These are phyloP conservation scores for Cydia amplana DNA, from an alignment of 1,140 invertebrate species.

Conservation along the genomic window DNA sequence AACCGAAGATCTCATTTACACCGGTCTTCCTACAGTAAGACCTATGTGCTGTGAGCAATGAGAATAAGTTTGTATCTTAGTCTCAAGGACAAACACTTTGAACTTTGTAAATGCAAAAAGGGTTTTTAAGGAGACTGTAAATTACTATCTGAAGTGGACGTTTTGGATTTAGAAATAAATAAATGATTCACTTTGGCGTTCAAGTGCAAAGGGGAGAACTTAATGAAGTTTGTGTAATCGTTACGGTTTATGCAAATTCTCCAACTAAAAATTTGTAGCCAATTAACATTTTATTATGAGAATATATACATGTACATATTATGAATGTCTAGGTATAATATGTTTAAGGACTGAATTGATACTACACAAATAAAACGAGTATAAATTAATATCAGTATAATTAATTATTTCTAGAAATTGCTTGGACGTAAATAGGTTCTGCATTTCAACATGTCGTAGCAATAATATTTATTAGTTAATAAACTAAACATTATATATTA, in stretches of 20 bases:
- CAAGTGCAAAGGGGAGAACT: neutral
- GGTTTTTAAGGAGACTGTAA: constrained; percentile 6
- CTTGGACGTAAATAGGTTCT: constrained; percentile 22
- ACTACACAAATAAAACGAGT: neutral
- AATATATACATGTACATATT: too few relatives aligned
- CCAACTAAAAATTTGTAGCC: neutral
- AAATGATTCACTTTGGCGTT: neutral
- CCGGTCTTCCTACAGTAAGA: neutral
- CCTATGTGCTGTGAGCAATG: neutral
- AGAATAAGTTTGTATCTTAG: neutral
- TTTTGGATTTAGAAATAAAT: neutral
- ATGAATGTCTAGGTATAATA: too few relatives aligned
- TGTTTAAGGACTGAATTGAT: neutral
- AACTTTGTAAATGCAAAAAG: constrained; percentile 21
- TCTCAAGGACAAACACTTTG: neutral
- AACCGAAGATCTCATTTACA: neutral
- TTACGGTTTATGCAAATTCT: neutral
- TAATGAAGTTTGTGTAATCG: neutral
- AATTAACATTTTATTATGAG: neutral
- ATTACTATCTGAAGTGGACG: neutral
- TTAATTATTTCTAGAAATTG: constrained; percentile 1
- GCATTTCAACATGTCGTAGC: constrained; percentile 17
- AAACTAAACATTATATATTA: constrained; percentile 50
- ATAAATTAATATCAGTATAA: neutral
- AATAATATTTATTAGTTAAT: constrained; percentile 47